Conservation (phyloP, 2,113 vertebrate species). For the Hyla sarda region DNA sequence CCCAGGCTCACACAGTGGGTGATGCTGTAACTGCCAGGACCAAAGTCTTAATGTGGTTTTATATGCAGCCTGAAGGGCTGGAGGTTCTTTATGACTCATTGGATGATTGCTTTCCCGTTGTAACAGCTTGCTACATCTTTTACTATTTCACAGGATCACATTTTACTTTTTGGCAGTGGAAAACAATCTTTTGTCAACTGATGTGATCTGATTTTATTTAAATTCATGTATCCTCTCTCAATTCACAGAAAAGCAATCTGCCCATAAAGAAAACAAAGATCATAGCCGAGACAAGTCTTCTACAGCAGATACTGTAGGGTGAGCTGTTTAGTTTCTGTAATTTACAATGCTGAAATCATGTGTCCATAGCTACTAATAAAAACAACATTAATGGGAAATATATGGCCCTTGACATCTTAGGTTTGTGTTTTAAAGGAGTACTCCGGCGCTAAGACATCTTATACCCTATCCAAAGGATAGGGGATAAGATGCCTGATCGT, state of each 20-base stretch:
- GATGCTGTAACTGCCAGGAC: constrained; percentile 54
- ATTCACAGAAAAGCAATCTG: constrained; percentile 1
- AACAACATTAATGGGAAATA: neutral
- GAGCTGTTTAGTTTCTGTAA: constrained; percentile 11
- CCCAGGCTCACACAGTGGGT: constrained; percentile 56
- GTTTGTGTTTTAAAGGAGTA: too few relatives aligned
- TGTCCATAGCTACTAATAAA: constrained; percentile 18
- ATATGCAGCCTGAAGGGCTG: constrained; percentile 56
- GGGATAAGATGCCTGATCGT: too few relatives aligned
- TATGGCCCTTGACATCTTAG: neutral
- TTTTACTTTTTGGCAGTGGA: constrained; percentile 53
- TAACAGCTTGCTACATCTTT: constrained; percentile 54
- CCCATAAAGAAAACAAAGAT: constrained; percentile 23
- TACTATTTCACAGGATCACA: constrained; percentile 54
- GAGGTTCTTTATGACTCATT: constrained; percentile 58
- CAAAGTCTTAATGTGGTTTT: constrained; percentile 59
- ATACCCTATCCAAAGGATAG: too few relatives aligned
- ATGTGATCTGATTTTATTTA: constrained; percentile 40
- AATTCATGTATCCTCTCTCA: constrained; percentile 14
- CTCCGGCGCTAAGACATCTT: too few relatives aligned
- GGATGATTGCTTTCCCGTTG: constrained; percentile 53
- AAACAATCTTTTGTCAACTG: constrained; percentile 51
- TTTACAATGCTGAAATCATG: constrained; percentile 6
- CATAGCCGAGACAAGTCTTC: neutral
- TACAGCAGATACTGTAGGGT: neutral